phyloP scores from a whole-genome alignment of 2,797 vertebrate genomes.

The Parauchenoglanis ngamensis region DNA sequence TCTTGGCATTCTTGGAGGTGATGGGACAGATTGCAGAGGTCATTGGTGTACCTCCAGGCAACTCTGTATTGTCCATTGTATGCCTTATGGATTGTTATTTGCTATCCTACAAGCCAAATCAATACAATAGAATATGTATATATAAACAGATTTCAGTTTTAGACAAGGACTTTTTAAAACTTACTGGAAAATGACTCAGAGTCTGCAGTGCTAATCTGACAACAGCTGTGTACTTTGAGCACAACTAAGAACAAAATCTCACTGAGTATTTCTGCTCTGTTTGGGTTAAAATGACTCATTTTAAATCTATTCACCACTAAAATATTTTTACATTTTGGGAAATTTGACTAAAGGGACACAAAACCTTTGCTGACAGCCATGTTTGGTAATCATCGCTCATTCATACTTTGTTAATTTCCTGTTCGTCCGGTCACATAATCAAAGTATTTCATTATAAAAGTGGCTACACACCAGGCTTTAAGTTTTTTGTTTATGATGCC shows the following conservation, averaged over 20 bases:
- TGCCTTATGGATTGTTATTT: background rate
- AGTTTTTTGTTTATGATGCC: background rate
- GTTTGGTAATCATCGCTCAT: background rate
- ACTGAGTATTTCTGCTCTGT: background rate
- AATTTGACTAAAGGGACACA: background rate
- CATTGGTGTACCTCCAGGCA: background rate
- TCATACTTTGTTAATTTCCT: background rate
- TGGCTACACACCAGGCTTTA: background rate
- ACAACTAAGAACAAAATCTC: constrained; percentile 1
- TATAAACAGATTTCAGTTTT: background rate
- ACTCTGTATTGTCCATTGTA: background rate
- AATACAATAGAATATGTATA: background rate
- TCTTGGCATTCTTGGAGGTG: background rate
- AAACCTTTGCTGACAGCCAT: background rate
- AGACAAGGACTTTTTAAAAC: background rate
- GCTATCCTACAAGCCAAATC: background rate
- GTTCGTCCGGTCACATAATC: constrained; percentile 7
- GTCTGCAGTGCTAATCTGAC: constrained; percentile 15
- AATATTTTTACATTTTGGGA: background rate
- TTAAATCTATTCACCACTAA: background rate
- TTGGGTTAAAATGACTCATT: background rate
- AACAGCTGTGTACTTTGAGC: background rate
- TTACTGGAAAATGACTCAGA: background rate
- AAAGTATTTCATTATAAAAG: constrained; percentile 6
- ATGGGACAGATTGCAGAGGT: background rate